Base-by-base conservation (phyloP, 2,888 invertebrate genomes). In the Lithophane leautieri region DNA sequence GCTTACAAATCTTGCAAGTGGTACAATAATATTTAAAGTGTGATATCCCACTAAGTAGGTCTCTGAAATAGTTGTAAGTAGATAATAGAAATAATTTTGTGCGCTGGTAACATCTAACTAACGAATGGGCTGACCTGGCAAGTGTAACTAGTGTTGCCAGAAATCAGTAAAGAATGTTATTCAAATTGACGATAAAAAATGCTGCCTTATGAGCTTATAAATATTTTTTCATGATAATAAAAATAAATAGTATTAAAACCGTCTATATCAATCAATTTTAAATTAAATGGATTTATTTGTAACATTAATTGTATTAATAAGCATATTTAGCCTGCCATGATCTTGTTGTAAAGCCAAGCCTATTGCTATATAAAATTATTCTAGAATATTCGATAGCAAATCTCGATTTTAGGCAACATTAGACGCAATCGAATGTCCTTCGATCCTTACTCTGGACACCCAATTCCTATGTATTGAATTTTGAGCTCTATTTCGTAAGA, bases 1-100 rank as follows among this genome's bases (percentile, higher is more conserved):
- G 79, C 80, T 86, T 78, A 63, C 28, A 81, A 78, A 76, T 78
- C 68, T 82, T 69, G 52, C 60, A 80, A 81, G 85, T 78, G 73
- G 80, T 87, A 88, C 84, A 88, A 88, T 88, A 86, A 88, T 78
- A 79, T 87, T 76, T 75, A 50, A 88, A 79, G 89, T 89, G 89
- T 90, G 89, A 90, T 90, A 89, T 85, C 86, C 84, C 75, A 85
- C 81, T 81, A 85, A 81, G 78, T 88, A 88, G 81, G 82, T 83
- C 65, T 83, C 86, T 84, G 76, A 86, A 86, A 85, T 89, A 90
- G 85, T 76, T 77, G 22, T 91, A 91, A 90, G 89, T 90, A 89
- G 87, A 84, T 80, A 82, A 83, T 90, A 90, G 86, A 82, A 66
- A 75, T 83, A 79, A 79, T 83, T 81, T 82, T 81, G 69, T 77